Evolutionary conservation across 2,113 vertebrate species (phyloP).

Genomic region (Panthera tigris): DNA sequence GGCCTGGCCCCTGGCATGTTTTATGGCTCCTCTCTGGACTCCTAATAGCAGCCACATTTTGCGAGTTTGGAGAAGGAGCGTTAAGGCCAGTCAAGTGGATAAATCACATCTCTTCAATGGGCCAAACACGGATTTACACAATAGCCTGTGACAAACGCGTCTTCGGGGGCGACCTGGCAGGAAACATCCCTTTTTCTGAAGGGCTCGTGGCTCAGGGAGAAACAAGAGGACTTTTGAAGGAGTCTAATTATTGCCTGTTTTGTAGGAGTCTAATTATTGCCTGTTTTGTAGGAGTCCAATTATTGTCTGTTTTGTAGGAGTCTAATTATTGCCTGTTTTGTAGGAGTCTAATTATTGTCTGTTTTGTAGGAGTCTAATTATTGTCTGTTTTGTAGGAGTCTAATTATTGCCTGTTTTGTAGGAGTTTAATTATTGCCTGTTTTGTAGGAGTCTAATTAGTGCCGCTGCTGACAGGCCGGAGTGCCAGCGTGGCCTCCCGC

Average conservation of each 20-base stretch:
- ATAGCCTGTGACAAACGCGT: constrained; percentile 79
- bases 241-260: too few species aligned
- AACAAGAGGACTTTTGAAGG: constrained; percentile 24
- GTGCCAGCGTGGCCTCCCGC: too few species aligned
- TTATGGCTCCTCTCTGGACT: constrained; percentile 51
- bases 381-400: too few species aligned
- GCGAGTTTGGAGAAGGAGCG: constrained; percentile 69
- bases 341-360: too few species aligned
- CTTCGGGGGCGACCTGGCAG: constrained; percentile 78
- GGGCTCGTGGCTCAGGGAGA: constrained; percentile 56
- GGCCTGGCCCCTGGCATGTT: constrained; percentile 14
- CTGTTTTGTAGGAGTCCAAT: too few species aligned
- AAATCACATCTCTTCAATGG: constrained; percentile 79
- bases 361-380: too few species aligned
- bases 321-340: too few species aligned
- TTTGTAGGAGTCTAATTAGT: background rate
- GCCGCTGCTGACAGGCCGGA: background rate
- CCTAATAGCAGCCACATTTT: constrained; percentile 72
- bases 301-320: too few species aligned
- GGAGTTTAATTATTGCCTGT: too few species aligned
- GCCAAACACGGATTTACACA: constrained; percentile 81
- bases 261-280: too few species aligned
- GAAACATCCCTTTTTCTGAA: constrained; percentile 80
- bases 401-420: too few species aligned
- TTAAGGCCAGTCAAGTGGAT: constrained; percentile 80